Percentiles rank a stretch among this genome's conserved stretches.
Conservation (phyloP, 2,113 vertebrate species). For the Thalassarche chlororhynchos region DNA sequence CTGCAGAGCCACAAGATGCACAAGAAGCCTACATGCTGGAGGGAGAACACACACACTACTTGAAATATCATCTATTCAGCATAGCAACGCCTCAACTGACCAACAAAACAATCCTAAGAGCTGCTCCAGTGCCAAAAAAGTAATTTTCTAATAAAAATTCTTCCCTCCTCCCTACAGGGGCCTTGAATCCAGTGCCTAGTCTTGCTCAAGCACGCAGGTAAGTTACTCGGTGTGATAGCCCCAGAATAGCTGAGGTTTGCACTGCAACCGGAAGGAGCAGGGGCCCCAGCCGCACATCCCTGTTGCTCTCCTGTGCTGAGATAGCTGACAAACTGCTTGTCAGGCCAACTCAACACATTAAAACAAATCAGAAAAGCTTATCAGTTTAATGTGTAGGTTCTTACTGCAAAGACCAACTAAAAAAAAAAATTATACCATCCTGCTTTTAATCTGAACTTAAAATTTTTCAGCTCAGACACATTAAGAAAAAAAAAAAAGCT, state of each 20-base stretch:
- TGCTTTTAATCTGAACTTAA: background rate
- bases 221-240: background rate
- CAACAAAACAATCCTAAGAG: background rate
- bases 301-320: rapidly evolving
- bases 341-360: background rate
- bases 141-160: background rate
- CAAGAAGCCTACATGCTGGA: too few relatives aligned
- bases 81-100: background rate
- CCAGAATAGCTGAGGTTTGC: background rate
- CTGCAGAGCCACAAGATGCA: background rate
- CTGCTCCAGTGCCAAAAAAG: background rate
- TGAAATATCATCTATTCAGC: rapidly evolving
- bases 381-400: background rate
- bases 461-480: background rate
- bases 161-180: background rate
- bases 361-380: background rate
- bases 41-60: too few relatives aligned
- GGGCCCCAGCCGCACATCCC: background rate
- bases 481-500: background rate
- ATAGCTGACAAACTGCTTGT: rapidly evolving
- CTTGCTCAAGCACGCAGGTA: background rate
- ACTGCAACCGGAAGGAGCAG: background rate
- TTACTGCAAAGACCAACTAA: background rate
- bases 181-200: background rate
- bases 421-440: background rate